These are phyloP conservation scores for Mamestra configurata DNA, from an alignment of 1,140 invertebrate species.

Conservation along the genomic window DNA sequence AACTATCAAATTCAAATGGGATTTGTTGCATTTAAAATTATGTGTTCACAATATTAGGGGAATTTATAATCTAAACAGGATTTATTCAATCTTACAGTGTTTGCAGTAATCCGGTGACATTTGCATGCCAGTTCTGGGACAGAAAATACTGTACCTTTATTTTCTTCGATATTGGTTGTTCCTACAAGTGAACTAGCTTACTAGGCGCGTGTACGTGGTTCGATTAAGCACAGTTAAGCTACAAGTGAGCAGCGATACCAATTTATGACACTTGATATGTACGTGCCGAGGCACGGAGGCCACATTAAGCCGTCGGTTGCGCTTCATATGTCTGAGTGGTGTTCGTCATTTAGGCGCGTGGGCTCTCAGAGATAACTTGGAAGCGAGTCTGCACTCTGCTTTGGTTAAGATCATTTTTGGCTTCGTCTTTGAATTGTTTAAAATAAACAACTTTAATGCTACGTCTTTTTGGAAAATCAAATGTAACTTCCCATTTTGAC, in stretches of 20 bases:
- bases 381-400: neutral
- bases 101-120: too few species aligned
- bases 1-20: too few species aligned
- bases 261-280: slow-evolving; percentile 43
- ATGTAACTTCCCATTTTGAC: too few species aligned
- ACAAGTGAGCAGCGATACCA: slow-evolving; percentile 26
- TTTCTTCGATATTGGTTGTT: too few species aligned
- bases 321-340: slow-evolving; percentile 38
- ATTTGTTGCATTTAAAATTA: too few species aligned
- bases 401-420: neutral
- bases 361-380: slow-evolving; percentile 8
- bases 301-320: slow-evolving; percentile 35
- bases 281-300: slow-evolving; percentile 35
- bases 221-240: slow-evolving; percentile 31
- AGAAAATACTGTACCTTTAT: neutral
- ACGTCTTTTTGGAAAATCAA: too few species aligned
- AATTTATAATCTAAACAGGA: too few species aligned
- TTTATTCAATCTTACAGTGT: too few species aligned
- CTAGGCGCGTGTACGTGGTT: neutral
- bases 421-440: neutral
- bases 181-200: neutral
- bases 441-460: neutral
- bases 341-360: slow-evolving; percentile 25
- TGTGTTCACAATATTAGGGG: too few species aligned
- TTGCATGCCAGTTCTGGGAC: too few species aligned